These are phyloP conservation scores for Caligus rogercresseyi DNA, from an alignment of 1,140 invertebrate genomes.

Conservation along the genomic window DNA sequence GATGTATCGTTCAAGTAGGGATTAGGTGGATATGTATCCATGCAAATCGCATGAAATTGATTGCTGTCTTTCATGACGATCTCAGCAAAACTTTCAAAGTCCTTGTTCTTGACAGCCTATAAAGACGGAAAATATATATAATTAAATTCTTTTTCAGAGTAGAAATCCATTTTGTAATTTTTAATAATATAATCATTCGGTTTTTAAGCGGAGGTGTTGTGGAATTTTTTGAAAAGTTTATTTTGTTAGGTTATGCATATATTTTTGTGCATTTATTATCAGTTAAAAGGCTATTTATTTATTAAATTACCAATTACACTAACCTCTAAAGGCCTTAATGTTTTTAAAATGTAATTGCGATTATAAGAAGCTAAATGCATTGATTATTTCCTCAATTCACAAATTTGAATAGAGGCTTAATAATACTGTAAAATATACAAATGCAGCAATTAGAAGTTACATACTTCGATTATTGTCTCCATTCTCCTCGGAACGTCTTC, in stretches of 20 bases:
- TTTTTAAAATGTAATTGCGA: too few species aligned
- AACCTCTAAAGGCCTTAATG: too few species aligned
- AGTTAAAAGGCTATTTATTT: too few species aligned
- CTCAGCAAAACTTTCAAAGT: slow-evolving; percentile 75
- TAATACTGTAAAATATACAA: background rate
- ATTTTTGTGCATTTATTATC: too few species aligned
- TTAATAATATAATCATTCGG: too few species aligned
- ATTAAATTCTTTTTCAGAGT: slow-evolving; percentile 14
- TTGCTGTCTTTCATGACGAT: slow-evolving; percentile 96
- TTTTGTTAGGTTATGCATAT: too few species aligned
- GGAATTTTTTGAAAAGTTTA: too few species aligned
- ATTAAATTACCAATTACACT: too few species aligned
- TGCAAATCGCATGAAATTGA: slow-evolving; percentile 82
- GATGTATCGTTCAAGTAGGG: slow-evolving; percentile 80
- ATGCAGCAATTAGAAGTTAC: too few species aligned
- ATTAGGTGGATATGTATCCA: slow-evolving; percentile 87
- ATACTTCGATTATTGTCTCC: slow-evolving; percentile 41
- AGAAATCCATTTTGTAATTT: too few species aligned
- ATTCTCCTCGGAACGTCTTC: slow-evolving; percentile 50
- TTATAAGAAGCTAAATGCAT: slow-evolving; percentile 3
- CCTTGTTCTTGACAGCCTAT: slow-evolving; percentile 50
- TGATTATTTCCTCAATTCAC: slow-evolving; percentile 9
- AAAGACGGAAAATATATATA: slow-evolving; percentile 17
- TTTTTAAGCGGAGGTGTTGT: too few species aligned
- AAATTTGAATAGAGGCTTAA: background rate